These are phyloP conservation scores for Hemibagrus wyckioides DNA, from an alignment of 2,113 vertebrate species.

Conservation along the genomic window DNA sequence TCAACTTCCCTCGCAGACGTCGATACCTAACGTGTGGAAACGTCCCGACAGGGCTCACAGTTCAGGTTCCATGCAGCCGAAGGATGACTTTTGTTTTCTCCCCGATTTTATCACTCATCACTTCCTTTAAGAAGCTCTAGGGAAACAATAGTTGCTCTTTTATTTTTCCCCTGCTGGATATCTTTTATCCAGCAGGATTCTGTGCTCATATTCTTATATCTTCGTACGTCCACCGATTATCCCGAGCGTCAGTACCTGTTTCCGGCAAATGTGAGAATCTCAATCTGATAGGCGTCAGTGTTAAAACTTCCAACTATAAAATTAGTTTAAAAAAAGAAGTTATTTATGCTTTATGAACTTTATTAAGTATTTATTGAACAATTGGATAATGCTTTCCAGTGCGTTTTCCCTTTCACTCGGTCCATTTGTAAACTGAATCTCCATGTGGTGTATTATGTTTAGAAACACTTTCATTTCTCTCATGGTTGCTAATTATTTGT, in stretches of 20 bases:
- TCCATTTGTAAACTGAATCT: slow-evolving; percentile 33
- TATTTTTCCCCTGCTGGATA: background rate
- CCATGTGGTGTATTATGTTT: slow-evolving; percentile 16
- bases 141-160: background rate
- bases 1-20: background rate
- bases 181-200: too few species aligned
- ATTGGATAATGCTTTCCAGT: slow-evolving; percentile 38
- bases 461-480: slow-evolving; percentile 16
- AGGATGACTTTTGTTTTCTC: background rate
- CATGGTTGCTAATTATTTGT: background rate
- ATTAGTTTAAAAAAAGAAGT: slow-evolving; percentile 57
- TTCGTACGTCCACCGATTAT: background rate
- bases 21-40: background rate
- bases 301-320: slow-evolving; percentile 55
- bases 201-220: background rate
- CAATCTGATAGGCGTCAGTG: background rate
- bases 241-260: background rate
- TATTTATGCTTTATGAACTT: slow-evolving; percentile 73
- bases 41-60: background rate
- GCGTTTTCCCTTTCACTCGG: slow-evolving; percentile 12
- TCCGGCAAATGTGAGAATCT: slow-evolving; percentile 6
- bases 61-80: slow-evolving; percentile 17
- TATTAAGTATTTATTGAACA: slow-evolving; percentile 62
- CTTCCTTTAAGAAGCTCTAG: background rate
- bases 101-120: background rate